phyloP scores from a whole-genome alignment of 1,140 invertebrate genomes.

The Bombus superbus region DNA sequence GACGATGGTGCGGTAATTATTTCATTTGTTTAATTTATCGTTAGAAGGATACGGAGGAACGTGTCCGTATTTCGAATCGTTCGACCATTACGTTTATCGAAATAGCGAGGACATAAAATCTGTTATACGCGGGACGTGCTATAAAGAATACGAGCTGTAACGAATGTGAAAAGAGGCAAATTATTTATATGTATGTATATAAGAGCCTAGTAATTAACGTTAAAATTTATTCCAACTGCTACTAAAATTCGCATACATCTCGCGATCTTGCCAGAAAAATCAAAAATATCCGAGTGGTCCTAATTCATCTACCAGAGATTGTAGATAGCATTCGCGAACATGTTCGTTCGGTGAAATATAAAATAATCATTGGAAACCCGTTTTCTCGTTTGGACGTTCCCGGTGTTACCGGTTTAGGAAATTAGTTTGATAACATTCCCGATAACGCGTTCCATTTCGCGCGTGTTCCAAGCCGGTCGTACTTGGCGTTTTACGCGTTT shows the following conservation, averaged over 20 bases:
- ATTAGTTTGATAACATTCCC: slow-evolving; percentile 53
- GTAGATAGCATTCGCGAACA: background rate
- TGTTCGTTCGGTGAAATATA: background rate
- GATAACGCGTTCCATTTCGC: slow-evolving; percentile 52
- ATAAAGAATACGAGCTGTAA: no score
- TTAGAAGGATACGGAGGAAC: no score
- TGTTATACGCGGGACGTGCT: no score
- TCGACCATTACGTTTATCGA: no score
- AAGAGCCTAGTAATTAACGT: no score
- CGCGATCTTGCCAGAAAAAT: background rate
- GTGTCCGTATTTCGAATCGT: no score
- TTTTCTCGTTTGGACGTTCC: slow-evolving; percentile 5
- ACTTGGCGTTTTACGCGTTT: slow-evolving; percentile 31
- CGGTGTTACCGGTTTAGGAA: slow-evolving; percentile 42
- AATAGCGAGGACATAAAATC: no score
- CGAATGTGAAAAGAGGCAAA: no score
- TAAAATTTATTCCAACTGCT: background rate
- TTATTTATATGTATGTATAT: no score
- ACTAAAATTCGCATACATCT: background rate
- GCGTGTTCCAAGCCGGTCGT: background rate
- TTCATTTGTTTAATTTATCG: no score
- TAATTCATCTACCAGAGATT: background rate
- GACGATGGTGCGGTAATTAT: no score
- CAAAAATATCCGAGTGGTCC: background rate
- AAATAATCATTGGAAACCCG: slow-evolving; percentile 44